These are phyloP conservation scores for Fulica atra DNA, from an alignment of 2,113 vertebrate genomes.

Conservation along the genomic window DNA sequence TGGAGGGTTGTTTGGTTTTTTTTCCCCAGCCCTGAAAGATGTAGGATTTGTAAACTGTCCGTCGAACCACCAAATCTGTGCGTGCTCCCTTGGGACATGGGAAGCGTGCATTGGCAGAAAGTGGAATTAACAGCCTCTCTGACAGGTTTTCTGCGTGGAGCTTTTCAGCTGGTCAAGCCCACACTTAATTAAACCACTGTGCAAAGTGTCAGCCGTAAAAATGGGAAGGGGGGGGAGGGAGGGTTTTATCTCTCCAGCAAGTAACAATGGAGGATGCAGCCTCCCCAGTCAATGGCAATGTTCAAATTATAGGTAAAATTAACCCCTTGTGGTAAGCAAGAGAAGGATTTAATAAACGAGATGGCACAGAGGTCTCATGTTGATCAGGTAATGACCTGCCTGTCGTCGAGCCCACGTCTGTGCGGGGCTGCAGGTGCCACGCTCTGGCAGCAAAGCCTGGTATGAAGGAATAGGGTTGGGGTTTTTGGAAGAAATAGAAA, in stretches of 20 bases:
- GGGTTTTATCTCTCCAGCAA: neutral
- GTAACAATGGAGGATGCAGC: neutral
- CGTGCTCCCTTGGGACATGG: neutral
- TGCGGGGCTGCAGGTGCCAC: neutral
- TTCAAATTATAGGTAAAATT: constrained; percentile 37
- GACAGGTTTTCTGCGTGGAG: constrained; percentile 27
- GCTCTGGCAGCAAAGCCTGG: neutral
- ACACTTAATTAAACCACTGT: constrained; percentile 40
- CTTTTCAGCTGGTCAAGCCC: constrained; percentile 51
- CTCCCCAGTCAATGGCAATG: neutral
- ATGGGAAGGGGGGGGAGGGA: neutral
- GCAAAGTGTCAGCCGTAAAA: constrained; percentile 47
- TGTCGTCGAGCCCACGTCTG: neutral
- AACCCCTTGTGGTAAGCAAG: neutral
- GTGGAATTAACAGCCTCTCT: constrained; percentile 23
- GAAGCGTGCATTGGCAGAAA: neutral
- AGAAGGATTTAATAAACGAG: neutral
- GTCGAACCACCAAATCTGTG: neutral
- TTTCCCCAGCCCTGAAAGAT: neutral
- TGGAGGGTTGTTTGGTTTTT: neutral
- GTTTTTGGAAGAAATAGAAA: neutral
- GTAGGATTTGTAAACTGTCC: neutral
- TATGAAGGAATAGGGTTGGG: neutral
- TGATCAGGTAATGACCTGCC: neutral
- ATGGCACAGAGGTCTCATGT: neutral